Percentiles rank a stretch among this genome's conserved stretches.
phyloP scores from a whole-genome alignment of 2,797 vertebrate species.

The Myripristis murdjan region DNA sequence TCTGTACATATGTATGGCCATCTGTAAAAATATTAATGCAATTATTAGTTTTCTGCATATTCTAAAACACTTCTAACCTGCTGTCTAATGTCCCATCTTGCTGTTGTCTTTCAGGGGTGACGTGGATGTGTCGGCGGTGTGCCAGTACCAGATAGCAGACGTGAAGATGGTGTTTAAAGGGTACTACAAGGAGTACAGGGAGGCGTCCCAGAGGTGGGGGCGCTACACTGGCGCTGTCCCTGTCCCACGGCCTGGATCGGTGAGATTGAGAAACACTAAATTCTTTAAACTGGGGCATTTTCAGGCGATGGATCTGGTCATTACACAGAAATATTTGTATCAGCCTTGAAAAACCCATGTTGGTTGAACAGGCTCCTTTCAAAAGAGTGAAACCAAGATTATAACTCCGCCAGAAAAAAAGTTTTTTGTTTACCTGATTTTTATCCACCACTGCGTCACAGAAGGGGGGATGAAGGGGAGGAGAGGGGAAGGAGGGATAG shows the following conservation, averaged over 20 bases:
- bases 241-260: slow-evolving; percentile 92
- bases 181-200: slow-evolving; percentile 93
- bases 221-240: slow-evolving; percentile 89
- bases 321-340: no score
- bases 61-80: no score
- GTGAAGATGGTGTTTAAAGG: slow-evolving; percentile 94
- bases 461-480: slow-evolving; percentile 25
- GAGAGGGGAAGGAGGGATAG: slow-evolving; percentile 19
- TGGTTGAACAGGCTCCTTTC: no score
- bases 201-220: slow-evolving; percentile 93
- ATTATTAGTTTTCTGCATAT: no score
- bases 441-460: slow-evolving; percentile 7
- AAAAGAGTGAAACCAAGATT: no score
- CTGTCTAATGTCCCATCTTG: slow-evolving; percentile 5
- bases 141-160: slow-evolving; percentile 91
- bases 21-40: no score
- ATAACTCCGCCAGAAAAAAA: no score
- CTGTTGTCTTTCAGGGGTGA: slow-evolving; percentile 89
- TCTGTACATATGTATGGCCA: no score
- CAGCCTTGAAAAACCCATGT: no score
- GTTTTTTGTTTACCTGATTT: neutral
- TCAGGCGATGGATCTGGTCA: no score
- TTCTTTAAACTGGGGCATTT: no score
- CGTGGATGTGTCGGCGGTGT: slow-evolving; percentile 93
- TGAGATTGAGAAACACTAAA: slow-evolving; percentile 76